Conservation (phyloP, 1,140 invertebrate species). For the Drosophila parvula region DNA sequence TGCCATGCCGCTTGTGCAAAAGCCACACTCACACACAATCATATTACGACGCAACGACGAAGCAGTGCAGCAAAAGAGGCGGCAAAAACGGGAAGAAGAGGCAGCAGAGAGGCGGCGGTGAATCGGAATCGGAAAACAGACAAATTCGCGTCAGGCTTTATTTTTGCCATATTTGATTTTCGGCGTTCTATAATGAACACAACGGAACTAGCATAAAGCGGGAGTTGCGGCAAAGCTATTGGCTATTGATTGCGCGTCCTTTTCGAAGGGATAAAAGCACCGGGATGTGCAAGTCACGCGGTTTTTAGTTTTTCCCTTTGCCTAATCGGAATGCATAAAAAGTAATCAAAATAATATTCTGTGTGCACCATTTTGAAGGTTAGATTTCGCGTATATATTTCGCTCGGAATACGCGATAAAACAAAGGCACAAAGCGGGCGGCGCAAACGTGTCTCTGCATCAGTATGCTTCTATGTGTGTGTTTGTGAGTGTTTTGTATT, state of each 20-base stretch:
- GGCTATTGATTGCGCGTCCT: conserved; percentile 52
- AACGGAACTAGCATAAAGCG: neutral
- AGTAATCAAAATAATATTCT: conserved; percentile 44
- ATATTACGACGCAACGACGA: conserved; percentile 73
- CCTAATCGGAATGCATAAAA: conserved; percentile 16
- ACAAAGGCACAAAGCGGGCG: conserved; percentile 51
- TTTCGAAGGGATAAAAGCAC: neutral
- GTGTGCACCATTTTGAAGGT: conserved; percentile 55
- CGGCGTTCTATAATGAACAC: neutral
- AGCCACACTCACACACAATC: conserved; percentile 56
- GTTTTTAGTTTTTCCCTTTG: conserved; percentile 35
- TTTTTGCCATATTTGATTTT: conserved; percentile 47
- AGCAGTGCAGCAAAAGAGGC: conserved; percentile 80
- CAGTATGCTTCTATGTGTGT: conserved; percentile 5
- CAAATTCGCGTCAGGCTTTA: conserved; percentile 22
- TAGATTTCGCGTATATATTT: conserved; percentile 51
- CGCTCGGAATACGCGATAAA: conserved; percentile 53
- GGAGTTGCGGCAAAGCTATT: conserved; percentile 1
- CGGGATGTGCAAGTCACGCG: conserved; percentile 43
- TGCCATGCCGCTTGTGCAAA: conserved; percentile 63
- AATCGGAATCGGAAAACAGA: conserved; percentile 56
- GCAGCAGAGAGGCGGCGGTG: conserved; percentile 44
- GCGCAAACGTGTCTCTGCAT: conserved; percentile 21
- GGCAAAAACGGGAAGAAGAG: conserved; percentile 79
- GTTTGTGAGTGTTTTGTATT: conserved; percentile 43